These are phyloP conservation scores for Oplegnathus fasciatus DNA, from an alignment of 2,113 vertebrate species.

Conservation along the genomic window DNA sequence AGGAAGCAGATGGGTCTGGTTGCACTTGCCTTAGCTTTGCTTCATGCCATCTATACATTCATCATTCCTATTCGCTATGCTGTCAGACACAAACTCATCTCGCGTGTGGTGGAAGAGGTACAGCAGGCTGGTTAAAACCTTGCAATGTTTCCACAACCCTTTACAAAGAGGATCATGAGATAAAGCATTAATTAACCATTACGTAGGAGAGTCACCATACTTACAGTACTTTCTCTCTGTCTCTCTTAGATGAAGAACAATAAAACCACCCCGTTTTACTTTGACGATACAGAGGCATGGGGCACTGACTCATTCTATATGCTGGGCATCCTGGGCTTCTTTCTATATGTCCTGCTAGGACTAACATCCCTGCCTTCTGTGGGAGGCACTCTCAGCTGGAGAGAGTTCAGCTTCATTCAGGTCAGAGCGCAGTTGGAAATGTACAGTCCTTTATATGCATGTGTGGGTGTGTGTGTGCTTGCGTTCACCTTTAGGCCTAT, in stretches of 20 bases:
- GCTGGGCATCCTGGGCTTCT: constrained; percentile 92
- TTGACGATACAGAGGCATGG: constrained; percentile 84
- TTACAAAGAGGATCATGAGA: not conserved
- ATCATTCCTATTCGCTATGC: constrained; percentile 81
- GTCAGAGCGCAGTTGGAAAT: constrained; percentile 59
- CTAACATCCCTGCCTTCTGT: constrained; percentile 95
- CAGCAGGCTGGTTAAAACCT: not conserved
- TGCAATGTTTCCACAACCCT: constrained; percentile 5
- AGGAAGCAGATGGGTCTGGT: constrained; percentile 94
- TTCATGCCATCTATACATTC: constrained; percentile 91
- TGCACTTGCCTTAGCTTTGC: constrained; percentile 89
- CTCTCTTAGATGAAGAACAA: constrained; percentile 83
- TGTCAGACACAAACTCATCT: constrained; percentile 69
- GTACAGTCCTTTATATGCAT: constrained; percentile 12
- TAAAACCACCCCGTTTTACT: constrained; percentile 79
- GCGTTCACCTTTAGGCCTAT: constrained; percentile 40
- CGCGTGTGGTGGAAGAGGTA: constrained; percentile 67
- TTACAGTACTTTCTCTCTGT: constrained; percentile 10
- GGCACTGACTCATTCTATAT: constrained; percentile 85
- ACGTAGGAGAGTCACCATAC: not conserved
- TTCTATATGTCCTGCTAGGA: constrained; percentile 91
- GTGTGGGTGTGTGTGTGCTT: not conserved
- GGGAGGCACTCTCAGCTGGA: constrained; percentile 93
- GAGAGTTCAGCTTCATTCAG: constrained; percentile 87
- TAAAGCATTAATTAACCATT: not conserved